phyloP scores from a whole-genome alignment of 2,797 vertebrate species.

The Zalophus californianus region DNA sequence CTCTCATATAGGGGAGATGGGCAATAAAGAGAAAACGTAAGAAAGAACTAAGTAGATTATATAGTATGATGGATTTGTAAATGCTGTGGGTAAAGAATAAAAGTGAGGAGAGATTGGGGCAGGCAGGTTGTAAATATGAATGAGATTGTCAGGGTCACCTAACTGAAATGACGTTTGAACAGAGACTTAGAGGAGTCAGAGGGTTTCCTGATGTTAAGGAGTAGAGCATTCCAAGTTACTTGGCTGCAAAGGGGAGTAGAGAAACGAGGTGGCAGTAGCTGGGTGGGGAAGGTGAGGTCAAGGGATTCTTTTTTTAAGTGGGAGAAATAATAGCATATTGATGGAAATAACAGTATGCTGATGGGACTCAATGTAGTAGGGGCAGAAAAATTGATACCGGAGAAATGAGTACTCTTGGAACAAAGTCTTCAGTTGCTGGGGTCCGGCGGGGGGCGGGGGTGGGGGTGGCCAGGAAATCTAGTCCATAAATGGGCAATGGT shows the following conservation, averaged over 20 bases:
- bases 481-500: background rate
- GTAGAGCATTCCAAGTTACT: background rate
- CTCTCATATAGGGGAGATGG: background rate
- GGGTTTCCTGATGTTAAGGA: background rate
- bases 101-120: background rate
- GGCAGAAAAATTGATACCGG: background rate
- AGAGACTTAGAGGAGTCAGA: background rate
- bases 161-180: background rate
- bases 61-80: background rate
- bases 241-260: background rate
- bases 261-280: background rate
- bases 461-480: background rate
- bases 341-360: background rate
- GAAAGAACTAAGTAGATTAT: background rate
- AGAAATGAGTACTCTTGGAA: background rate
- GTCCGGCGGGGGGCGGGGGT: too few relatives aligned
- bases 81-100: background rate
- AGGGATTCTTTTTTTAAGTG: background rate
- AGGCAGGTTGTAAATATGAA: background rate
- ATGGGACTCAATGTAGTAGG: background rate
- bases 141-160: background rate
- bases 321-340: background rate
- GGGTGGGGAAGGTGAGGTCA: background rate
- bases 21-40: background rate
- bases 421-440: background rate